phyloP scores from a whole-genome alignment of 2,888 invertebrate species.

The Drosophila suboccidentalis region DNA sequence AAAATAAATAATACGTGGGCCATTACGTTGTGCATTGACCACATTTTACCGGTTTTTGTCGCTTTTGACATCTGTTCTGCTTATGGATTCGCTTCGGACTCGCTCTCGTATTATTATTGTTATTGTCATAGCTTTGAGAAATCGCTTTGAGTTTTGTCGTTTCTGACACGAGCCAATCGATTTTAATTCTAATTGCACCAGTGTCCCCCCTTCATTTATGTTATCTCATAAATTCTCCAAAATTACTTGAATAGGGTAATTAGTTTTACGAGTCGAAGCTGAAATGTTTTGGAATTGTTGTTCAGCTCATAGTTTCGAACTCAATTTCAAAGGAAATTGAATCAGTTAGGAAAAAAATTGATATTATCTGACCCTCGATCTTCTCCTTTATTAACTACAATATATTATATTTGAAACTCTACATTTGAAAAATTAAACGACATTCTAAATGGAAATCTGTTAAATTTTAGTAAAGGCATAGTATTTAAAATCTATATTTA shows the following conservation, averaged over 20 bases:
- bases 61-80: slow-evolving; percentile 42
- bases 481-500: no score
- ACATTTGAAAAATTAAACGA: no score
- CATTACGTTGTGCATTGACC: slow-evolving; percentile 47
- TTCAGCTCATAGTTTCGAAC: neutral
- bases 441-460: no score
- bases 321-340: neutral
- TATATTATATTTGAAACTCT: no score
- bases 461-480: no score
- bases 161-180: slow-evolving; percentile 28
- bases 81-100: slow-evolving; percentile 7
- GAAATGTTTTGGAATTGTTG: neutral
- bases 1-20: slow-evolving; percentile 53
- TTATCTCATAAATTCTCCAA: neutral
- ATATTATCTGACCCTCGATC: neutral
- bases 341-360: neutral
- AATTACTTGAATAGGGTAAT: neutral
- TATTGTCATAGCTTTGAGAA: slow-evolving; percentile 32
- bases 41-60: slow-evolving; percentile 54
- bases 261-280: neutral
- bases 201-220: neutral
- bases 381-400: neutral
- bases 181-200: slow-evolving; percentile 37
- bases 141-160: slow-evolving; percentile 28
- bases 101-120: slow-evolving; percentile 27